Percentiles rank a stretch among this genome's conserved stretches.
These are phyloP conservation scores for Hystrix brachyura DNA, from an alignment of 2,113 vertebrate species.

Conservation along the genomic window DNA sequence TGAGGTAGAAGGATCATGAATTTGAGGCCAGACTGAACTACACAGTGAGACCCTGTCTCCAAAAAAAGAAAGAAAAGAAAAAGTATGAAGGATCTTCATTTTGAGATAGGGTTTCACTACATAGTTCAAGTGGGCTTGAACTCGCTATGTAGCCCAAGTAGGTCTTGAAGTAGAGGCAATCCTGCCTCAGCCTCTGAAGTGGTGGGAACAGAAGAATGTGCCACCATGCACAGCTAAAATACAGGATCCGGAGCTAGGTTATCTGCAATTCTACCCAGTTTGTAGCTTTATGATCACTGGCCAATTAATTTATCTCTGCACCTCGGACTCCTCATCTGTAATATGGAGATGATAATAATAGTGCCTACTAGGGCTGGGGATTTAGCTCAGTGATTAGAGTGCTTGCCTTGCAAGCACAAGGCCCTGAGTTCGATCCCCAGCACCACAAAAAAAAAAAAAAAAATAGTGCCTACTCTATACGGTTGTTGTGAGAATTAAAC, in stretches of 20 bases:
- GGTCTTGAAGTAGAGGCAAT: background rate
- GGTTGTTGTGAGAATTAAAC: conserved; percentile 38
- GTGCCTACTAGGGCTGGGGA: too few relatives aligned
- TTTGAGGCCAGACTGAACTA: background rate
- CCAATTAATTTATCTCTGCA: background rate
- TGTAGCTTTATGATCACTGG: background rate
- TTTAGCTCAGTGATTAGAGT: too few relatives aligned
- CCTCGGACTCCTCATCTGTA: conserved; percentile 33
- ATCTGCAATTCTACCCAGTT: background rate
- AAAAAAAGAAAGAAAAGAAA: background rate
- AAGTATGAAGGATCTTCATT: background rate
- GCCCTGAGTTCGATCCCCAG: too few relatives aligned
- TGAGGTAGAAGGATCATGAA: background rate
- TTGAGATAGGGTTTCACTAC: background rate
- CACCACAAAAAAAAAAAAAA: too few relatives aligned
- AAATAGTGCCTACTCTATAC: background rate
- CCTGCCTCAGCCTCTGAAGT: background rate
- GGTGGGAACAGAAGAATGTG: background rate
- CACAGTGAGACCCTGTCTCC: background rate
- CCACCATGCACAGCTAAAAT: background rate
- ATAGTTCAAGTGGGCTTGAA: background rate
- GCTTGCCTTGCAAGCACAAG: too few relatives aligned
- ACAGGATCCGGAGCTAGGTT: background rate
- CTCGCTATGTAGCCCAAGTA: background rate
- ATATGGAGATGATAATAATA: background rate